Base-by-base conservation (phyloP, 2,797 vertebrate species). In the Myotis pilosus region DNA sequence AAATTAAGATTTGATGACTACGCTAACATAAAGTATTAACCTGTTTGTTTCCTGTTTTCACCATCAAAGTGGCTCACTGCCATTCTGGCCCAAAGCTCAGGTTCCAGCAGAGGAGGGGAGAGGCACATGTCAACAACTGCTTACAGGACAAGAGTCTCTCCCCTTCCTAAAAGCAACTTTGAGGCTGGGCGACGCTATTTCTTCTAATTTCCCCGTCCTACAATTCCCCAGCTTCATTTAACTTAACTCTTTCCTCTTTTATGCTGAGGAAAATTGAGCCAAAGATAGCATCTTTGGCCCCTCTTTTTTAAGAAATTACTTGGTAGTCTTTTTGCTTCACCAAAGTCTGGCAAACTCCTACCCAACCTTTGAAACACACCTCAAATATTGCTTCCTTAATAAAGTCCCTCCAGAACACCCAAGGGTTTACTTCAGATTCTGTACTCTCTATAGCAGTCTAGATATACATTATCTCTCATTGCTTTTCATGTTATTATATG, bases 381-480 rank as follows among this genome's bases (percentile, higher is more conserved):
- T 91, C 49, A 88, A 76, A 11, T 82, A 82, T 68, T 69, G 36
- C n/a, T 69, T 79, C 41, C 28, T 78, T 78, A 93, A 85, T 76
- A 13, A 88, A 92, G 47, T 62, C 28, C 33, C 92, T 66, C 69
- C 69, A 92, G 87, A 83, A 84, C 60, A 89, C 25, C 17, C 6
- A 79, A 89, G 57, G 36, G 74, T 92, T 94, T 94, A 76, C 55
- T 92, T 91, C 51, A 72, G 49, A 88, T 49, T 88, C 74, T 75
- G 49, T 17, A 33, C 30, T 76, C 22, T 19, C 41, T 30, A 41
- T 62, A 69, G 55, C 74, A 84, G 64, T 72, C 66, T 75, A 53
- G 87, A 64, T 75, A 53, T 90, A 71, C 3, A 44, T 16, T 8
- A n/a, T 25, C 13, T 82, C 19, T 68, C 22, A 38, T 8, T 51